Percentiles rank a stretch among this genome's conserved stretches.
Conservation (phyloP, 1,140 invertebrate species). For the Saxidomus purpurata region DNA sequence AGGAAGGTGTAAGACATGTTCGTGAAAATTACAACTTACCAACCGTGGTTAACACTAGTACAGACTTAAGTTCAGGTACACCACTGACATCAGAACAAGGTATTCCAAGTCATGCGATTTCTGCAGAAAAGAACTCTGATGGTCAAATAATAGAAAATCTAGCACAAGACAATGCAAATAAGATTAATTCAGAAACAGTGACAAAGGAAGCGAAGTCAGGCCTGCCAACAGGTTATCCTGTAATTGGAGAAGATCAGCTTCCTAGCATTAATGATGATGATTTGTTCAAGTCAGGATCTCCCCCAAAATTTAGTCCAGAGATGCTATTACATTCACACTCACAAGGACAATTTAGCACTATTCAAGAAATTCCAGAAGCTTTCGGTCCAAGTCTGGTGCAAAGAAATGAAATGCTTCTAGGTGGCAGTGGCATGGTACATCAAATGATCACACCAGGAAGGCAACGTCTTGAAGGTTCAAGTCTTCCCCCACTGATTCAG, state of each 20-base stretch:
- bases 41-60: neutral
- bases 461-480: neutral
- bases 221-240: too few relatives aligned
- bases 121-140: neutral
- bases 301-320: neutral
- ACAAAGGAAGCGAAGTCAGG: neutral
- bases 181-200: neutral
- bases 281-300: slow-evolving; percentile 12
- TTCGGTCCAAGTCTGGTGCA: too few relatives aligned
- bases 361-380: neutral
- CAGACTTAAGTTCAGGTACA: neutral
- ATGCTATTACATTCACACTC: neutral
- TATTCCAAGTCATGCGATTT: neutral
- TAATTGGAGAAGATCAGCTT: neutral
- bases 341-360: neutral
- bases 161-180: neutral
- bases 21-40: neutral
- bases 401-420: too few relatives aligned
- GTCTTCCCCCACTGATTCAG: neutral
- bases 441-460: too few relatives aligned
- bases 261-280: neutral
- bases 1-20: neutral
- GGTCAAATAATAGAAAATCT: neutral
- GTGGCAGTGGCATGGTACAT: too few relatives aligned
- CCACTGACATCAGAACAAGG: neutral